Evolutionary conservation across 2,888 invertebrate species (phyloP).

Genomic region (Hypomecis atomaria): DNA sequence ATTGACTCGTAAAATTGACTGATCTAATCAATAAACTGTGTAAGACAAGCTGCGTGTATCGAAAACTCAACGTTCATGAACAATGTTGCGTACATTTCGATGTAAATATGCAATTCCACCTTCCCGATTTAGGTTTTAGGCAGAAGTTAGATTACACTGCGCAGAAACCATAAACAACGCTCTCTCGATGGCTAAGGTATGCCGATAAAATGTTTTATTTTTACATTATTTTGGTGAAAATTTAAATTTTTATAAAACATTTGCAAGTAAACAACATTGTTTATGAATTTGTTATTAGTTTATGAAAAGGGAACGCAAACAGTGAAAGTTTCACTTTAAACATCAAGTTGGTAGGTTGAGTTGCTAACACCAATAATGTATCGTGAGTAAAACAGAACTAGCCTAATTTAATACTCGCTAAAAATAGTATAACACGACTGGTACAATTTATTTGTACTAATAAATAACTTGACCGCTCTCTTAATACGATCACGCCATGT

Average conservation of each 20-base stretch:
- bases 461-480: conserved; percentile 20
- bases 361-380: conserved; percentile 12
- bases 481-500: conserved; percentile 28
- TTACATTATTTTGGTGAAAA: conserved; percentile 17
- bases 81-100: conserved; percentile 7
- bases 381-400: conserved; percentile 3
- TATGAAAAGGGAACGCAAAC: conserved; percentile 10
- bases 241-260: conserved; percentile 16
- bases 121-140: conserved; percentile 5
- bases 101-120: conserved; percentile 8
- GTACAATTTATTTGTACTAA: conserved; percentile 9
- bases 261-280: conserved; percentile 6
- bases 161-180: conserved; percentile 16
- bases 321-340: conserved; percentile 18
- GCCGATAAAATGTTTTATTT: conserved; percentile 22
- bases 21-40: background rate
- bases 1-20: too few relatives aligned
- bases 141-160: conserved; percentile 13
- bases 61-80: background rate
- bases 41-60: background rate
- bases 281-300: conserved; percentile 12
- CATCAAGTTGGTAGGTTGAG: conserved; percentile 11
- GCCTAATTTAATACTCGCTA: conserved; percentile 7
- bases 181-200: conserved; percentile 24
- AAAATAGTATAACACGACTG: conserved; percentile 7